Base-by-base conservation (phyloP, 2,113 vertebrate species). In the Rynchops niger region DNA sequence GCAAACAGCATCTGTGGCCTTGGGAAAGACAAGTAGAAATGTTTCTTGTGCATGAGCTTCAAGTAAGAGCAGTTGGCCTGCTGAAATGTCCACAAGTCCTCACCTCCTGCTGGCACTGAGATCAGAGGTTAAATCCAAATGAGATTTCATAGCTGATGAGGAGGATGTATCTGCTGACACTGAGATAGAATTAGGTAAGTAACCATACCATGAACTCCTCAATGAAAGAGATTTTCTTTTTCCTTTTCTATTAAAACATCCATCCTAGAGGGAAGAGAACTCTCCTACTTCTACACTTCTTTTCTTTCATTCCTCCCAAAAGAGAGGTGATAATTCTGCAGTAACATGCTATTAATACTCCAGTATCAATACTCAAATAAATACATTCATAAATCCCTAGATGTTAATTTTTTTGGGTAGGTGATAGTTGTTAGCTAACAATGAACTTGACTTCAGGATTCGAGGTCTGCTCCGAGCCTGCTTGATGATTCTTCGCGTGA, bases 401-500 rank as follows among this genome's bases (percentile, higher is more conserved):
- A 23, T 6, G 3, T 18, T 49, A 26, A 15, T 7, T 80, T 36
- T 56, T 88, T 81, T 18, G 72, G 52, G n/a, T 12, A 59, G 45
- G 9, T 53, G 25, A 36, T 6, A 76, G 19, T 19, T 81, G 55
- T 23, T 62, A 77, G 70, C 66, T 56, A 87, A 38, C 9, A 73
- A 34, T 11, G 25, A 85, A 45, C 32, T 45, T 19, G 29, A 47
- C 19, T 66, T 93, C 3, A 4, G 90, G 45, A 70, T 55, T 45
- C 2, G 0, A 38, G 27, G 7, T 58, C 49, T 56, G 61, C 45
- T 76, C 36, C 66, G 32, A 52, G 53, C 36, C 32, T 15, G 27
- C 47, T 32, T 53, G n/a, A 17, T 6, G 27, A 63, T 20, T 17
- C 69, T 52, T 79, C 5, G 1, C 0, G 0, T 42, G 45, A 89